phyloP scores from a whole-genome alignment of 2,888 invertebrate genomes.

The Leptopterna dolabrata region DNA sequence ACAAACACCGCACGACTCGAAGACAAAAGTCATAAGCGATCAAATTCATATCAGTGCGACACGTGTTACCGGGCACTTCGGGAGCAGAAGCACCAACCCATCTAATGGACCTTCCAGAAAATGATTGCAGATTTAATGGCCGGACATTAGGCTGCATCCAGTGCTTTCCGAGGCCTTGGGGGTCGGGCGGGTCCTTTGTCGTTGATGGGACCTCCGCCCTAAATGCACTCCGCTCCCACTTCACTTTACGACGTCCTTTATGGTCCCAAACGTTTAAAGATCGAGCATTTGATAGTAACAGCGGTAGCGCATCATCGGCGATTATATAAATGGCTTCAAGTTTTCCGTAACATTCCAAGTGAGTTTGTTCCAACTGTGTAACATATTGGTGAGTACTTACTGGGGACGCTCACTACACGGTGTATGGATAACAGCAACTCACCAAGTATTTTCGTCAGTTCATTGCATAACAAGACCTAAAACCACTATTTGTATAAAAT shows the following conservation, averaged over 20 bases:
- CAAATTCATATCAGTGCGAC: neutral
- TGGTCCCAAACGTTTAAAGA: constrained; percentile 34
- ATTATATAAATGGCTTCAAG: neutral
- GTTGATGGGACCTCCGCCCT: constrained; percentile 32
- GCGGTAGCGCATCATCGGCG: neutral
- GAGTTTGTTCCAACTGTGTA: neutral
- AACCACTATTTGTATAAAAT: no score
- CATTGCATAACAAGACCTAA: no score
- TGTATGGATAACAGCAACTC: neutral
- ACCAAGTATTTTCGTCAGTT: no score
- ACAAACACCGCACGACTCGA: no score
- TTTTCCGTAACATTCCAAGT: neutral
- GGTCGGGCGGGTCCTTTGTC: constrained; percentile 13
- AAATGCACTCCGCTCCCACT: constrained; percentile 16
- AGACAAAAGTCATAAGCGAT: neutral
- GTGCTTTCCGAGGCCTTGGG: neutral
- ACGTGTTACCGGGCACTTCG: neutral
- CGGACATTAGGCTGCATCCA: neutral
- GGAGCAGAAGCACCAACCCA: neutral
- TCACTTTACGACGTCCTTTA: constrained; percentile 18
- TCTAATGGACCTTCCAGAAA: constrained; percentile 9
- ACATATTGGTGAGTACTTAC: no score
- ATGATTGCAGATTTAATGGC: constrained; percentile 17
- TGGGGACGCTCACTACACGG: no score
- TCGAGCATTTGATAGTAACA: neutral